These are phyloP conservation scores for Cinclus mexicanus DNA, from an alignment of 2,113 vertebrate species.

Conservation along the genomic window DNA sequence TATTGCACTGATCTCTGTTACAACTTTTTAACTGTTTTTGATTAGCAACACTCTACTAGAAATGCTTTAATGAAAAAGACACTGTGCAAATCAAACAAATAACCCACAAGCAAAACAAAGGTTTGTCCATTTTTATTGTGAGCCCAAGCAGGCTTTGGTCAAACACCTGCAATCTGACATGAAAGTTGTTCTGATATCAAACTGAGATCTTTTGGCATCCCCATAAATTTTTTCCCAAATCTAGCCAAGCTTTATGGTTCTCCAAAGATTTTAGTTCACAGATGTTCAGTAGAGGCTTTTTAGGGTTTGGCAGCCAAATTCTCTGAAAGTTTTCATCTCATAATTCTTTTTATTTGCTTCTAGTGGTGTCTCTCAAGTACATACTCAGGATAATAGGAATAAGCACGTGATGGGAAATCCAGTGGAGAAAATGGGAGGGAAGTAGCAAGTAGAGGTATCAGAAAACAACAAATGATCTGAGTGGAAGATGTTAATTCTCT, in stretches of 20 bases:
- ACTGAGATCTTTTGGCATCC: not conserved
- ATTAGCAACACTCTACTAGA: not conserved
- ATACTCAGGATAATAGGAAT: not conserved
- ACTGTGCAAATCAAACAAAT: not conserved
- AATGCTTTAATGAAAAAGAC: not conserved
- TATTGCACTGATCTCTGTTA: not conserved
- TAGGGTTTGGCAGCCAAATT: not conserved
- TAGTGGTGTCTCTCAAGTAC: not conserved
- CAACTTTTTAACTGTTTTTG: not conserved
- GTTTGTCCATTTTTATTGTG: not conserved
- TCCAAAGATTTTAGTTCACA: not conserved
- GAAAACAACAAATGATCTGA: not conserved
- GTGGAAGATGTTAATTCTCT: not conserved
- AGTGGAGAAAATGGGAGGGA: not conserved
- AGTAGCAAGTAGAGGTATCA: not conserved
- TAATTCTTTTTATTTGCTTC: not conserved
- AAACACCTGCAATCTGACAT: not conserved
- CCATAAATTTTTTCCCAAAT: not conserved
- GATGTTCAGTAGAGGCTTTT: not conserved
- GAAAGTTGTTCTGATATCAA: not conserved
- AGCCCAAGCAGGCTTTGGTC: not conserved
- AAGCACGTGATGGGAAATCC: not conserved
- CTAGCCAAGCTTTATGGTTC: not conserved
- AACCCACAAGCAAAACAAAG: not conserved
- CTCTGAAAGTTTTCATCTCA: not conserved